Evolutionary conservation across 2,113 vertebrate genomes (phyloP), one percentile per base, ranked within the genome.

Genomic region (Halcyon malimbica): DNA sequence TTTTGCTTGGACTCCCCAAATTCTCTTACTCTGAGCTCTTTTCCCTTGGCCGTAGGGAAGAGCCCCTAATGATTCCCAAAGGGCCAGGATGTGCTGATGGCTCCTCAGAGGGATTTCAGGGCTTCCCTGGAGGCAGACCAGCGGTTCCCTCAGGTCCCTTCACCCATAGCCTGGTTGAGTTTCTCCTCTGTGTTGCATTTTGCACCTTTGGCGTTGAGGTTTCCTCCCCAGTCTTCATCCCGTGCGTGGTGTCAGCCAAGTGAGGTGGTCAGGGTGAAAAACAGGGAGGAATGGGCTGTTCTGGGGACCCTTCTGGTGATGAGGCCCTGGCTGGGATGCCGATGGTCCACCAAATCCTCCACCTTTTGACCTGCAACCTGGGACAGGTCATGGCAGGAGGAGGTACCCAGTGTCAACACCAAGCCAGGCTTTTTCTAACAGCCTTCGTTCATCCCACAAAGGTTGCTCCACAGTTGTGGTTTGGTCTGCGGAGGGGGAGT

Each of bases 161-260:
- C 1, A 2, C 44, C 26, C 17, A 5, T 8, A 4, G 21, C 13
- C 25, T 33, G 20, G 2, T 4, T 53, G 44, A 56, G 46, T 37
- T 89, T 53, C 26, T 76, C 39, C 64, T 41, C 48, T 16, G 6
- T 70, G 76, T 37, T 83, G 48, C 56, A 6, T 28, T 83, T 63
- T 65, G n/a, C 59, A 73, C 37, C 53, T 24, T 65, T 54, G 75
- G 42, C 16, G 18, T 6, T 7, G 50, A 74, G 33, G 9, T 85
- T 96, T 41, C 39, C 50, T 23, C 5, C 33, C 25, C 21, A 11
- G 11, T 42, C 62, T 69, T 46, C 51, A 75, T 42, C 60, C 50
- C 1, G 0, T n/a, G 19, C 1, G 1, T 21, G 33, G 9, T 33
- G 37, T 33, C 78, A 41, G 16, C 64, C 25, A 41, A 25, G 33